These are phyloP conservation scores for Drosophila asahinai DNA, from an alignment of 1,140 invertebrate species.

Conservation along the genomic window DNA sequence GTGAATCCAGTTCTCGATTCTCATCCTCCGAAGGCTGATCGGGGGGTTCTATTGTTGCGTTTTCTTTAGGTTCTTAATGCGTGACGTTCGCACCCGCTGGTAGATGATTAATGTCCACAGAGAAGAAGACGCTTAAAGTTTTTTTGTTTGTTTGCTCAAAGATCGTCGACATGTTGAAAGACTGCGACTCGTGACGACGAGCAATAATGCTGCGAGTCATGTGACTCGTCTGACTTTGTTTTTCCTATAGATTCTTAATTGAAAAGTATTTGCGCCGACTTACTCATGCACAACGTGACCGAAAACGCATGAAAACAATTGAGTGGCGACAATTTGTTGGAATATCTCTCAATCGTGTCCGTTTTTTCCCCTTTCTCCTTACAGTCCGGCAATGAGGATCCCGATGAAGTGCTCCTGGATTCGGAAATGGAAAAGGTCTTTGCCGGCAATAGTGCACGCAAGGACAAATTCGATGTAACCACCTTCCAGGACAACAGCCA, in stretches of 20 bases:
- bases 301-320: conserved; percentile 53
- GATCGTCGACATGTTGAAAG: conserved; percentile 33
- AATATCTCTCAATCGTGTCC: not conserved
- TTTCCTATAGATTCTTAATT: conserved; percentile 81
- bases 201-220: conserved; percentile 65
- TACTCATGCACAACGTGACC: conserved; percentile 71
- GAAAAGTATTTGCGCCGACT: conserved; percentile 73
- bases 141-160: conserved; percentile 2
- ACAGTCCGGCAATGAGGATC: conserved; percentile 87
- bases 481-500: conserved; percentile 86
- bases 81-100: conserved; percentile 28
- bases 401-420: conserved; percentile 89
- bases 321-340: conserved; percentile 41
- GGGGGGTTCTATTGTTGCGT: conserved; percentile 4
- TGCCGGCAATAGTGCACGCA: conserved; percentile 83
- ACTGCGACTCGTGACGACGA: conserved; percentile 38
- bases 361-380: conserved; percentile 22
- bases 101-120: conserved; percentile 35
- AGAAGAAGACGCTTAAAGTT: not conserved
- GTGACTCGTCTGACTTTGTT: conserved; percentile 74
- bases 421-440: conserved; percentile 93
- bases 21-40: conserved; percentile 15
- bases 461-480: conserved; percentile 88
- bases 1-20: conserved; percentile 21
- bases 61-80: conserved; percentile 12